Evolutionary conservation across 1,140 invertebrate genomes (phyloP).

Genomic region (Bombus sylvicola): DNA sequence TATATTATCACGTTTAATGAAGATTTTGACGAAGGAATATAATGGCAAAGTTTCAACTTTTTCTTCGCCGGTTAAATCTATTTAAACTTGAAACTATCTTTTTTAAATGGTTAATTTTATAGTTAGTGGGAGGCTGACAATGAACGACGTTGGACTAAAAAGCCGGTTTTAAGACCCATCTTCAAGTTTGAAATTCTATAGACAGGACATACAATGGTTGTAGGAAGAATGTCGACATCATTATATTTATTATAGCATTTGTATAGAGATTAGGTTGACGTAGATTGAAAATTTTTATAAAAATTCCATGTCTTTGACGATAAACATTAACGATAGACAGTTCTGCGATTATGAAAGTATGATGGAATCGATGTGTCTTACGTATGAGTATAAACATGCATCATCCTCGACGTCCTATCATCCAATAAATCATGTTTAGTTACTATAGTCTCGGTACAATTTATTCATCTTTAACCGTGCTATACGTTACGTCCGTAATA

Average conservation of each 20-base stretch:
- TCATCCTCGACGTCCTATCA: neutral
- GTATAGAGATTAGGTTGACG: neutral
- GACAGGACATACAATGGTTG: too few species aligned
- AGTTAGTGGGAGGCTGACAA: neutral
- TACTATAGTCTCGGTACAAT: neutral
- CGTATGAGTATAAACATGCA: neutral
- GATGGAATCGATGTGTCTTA: neutral
- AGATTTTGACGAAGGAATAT: neutral
- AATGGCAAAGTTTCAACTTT: too few species aligned
- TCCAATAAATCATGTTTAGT: conserved; percentile 7
- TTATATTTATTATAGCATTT: neutral
- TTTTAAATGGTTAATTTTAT: neutral
- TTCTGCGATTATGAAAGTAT: neutral
- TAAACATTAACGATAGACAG: neutral
- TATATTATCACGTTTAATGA: neutral
- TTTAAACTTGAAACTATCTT: neutral
- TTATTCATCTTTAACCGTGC: neutral
- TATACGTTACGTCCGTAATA: neutral
- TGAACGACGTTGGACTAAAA: too few species aligned
- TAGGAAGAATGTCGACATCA: too few species aligned
- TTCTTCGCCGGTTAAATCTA: neutral
- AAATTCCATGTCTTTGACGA: neutral
- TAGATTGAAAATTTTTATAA: neutral
- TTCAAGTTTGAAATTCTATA: too few species aligned
- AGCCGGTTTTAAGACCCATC: too few species aligned